These are phyloP conservation scores for Ceratina japonica DNA, from an alignment of 1,140 invertebrate genomes.

Conservation along the genomic window DNA sequence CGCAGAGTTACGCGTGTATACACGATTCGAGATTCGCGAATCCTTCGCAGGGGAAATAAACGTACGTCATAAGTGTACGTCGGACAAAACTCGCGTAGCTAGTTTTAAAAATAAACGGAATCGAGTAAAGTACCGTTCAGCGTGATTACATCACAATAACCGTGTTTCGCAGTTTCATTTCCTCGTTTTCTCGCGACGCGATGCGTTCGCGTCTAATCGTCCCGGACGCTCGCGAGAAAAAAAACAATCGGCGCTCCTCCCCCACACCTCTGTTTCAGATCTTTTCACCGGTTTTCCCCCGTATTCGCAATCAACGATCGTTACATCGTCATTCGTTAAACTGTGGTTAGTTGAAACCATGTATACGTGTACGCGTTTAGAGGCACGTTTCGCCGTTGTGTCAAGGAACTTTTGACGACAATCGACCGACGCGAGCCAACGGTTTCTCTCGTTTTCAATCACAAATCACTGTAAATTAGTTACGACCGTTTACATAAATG, in stretches of 20 bases:
- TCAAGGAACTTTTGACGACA: constrained; percentile 53
- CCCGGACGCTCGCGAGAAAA: constrained; percentile 1
- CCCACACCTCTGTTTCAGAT: not conserved
- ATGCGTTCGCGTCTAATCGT: no score
- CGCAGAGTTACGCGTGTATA: not conserved
- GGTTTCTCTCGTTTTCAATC: not conserved
- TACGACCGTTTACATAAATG: no score
- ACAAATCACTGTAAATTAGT: no score
- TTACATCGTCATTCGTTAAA: constrained; percentile 50
- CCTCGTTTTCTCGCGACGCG: no score
- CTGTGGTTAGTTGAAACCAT: no score
- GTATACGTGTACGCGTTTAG: constrained; percentile 33
- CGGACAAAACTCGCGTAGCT: not conserved
- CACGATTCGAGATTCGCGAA: not conserved
- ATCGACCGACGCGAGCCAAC: constrained; percentile 9
- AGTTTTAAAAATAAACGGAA: no score
- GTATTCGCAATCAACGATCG: no score
- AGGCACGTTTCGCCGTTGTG: constrained; percentile 40
- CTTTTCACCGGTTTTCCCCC: not conserved
- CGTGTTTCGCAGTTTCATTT: no score
- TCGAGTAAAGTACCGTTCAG: no score
- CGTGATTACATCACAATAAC: no score
- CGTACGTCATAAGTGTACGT: no score
- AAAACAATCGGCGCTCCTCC: not conserved
- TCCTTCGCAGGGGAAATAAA: not conserved